Evolutionary conservation across 2,113 vertebrate genomes (phyloP).

Genomic region (Cinclus cinclus): DNA sequence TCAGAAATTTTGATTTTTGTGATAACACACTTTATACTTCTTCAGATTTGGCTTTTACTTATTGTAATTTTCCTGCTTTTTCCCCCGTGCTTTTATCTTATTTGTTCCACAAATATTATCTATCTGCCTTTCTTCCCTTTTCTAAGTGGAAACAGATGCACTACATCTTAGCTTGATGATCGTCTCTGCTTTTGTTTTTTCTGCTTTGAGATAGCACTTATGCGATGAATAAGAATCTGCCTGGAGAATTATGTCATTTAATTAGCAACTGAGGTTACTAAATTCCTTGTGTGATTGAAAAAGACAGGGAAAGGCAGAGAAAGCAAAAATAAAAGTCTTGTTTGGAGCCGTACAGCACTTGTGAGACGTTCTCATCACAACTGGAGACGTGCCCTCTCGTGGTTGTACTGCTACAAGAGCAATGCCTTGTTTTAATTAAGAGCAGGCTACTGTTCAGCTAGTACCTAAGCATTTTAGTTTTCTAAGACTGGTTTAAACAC

Average conservation of each 20-base stretch:
- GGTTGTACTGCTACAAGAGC: neutral
- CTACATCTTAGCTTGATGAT: neutral
- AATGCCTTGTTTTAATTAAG: neutral
- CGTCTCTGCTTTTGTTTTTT: neutral
- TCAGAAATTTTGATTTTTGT: neutral
- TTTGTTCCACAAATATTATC: neutral
- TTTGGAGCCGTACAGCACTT: accelerated
- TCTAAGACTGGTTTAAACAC: neutral
- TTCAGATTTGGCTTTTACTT: neutral
- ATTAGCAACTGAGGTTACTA: neutral
- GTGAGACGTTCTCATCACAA: neutral
- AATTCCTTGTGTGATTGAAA: neutral
- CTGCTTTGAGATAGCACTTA: neutral
- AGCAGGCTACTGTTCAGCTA: neutral
- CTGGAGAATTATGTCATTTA: neutral
- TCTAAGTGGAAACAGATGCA: neutral
- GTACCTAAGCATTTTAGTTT: neutral
- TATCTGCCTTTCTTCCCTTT: neutral
- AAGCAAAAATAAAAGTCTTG: neutral
- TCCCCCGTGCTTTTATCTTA: neutral
- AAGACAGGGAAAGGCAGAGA: neutral
- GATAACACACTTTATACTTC: neutral
- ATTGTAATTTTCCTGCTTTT: neutral
- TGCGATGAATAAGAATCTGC: neutral
- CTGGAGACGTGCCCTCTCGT: neutral